phyloP scores from a whole-genome alignment of 1,140 invertebrate genomes.

The Piezodorus guildinii region DNA sequence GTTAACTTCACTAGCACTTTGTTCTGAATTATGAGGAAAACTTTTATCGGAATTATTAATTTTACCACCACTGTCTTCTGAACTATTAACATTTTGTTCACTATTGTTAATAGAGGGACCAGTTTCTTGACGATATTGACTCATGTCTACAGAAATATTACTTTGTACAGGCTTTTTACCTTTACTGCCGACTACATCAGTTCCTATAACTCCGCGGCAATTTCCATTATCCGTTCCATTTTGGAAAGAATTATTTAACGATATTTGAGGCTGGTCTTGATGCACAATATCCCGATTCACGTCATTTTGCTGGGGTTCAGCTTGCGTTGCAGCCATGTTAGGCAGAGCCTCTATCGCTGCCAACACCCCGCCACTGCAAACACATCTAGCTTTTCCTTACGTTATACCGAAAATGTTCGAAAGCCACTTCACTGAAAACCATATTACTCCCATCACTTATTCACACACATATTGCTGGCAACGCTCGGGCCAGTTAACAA shows the following conservation, averaged over 20 bases:
- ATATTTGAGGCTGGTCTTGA: slow-evolving; percentile 36
- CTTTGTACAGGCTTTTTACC: slow-evolving; percentile 26
- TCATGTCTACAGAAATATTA: slow-evolving; percentile 34
- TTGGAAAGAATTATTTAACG: slow-evolving; percentile 33
- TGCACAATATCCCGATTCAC: slow-evolving; percentile 41
- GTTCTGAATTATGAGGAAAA: slow-evolving; percentile 33
- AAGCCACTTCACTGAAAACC: slow-evolving; percentile 31
- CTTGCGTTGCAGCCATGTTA: slow-evolving; percentile 47
- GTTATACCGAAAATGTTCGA: slow-evolving; percentile 32
- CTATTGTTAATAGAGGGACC: slow-evolving; percentile 36
- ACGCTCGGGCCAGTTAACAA: slow-evolving; percentile 22
- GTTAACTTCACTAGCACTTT: slow-evolving; percentile 30
- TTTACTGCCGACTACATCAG: slow-evolving; percentile 33
- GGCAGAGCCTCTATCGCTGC: slow-evolving; percentile 31
- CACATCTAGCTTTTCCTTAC: slow-evolving; percentile 31
- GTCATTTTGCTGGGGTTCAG: slow-evolving; percentile 46
- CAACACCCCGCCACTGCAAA: slow-evolving; percentile 33
- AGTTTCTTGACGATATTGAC: slow-evolving; percentile 42
- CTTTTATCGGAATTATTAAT: slow-evolving; percentile 33
- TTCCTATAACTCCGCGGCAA: slow-evolving; percentile 33
- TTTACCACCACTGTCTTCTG: slow-evolving; percentile 33
- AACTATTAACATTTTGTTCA: slow-evolving; percentile 33
- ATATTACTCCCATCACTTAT: slow-evolving; percentile 32
- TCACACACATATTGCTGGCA: slow-evolving; percentile 24
- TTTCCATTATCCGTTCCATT: slow-evolving; percentile 33